phyloP scores from a whole-genome alignment of 2,113 vertebrate species.

The Coracopsis vasa region DNA sequence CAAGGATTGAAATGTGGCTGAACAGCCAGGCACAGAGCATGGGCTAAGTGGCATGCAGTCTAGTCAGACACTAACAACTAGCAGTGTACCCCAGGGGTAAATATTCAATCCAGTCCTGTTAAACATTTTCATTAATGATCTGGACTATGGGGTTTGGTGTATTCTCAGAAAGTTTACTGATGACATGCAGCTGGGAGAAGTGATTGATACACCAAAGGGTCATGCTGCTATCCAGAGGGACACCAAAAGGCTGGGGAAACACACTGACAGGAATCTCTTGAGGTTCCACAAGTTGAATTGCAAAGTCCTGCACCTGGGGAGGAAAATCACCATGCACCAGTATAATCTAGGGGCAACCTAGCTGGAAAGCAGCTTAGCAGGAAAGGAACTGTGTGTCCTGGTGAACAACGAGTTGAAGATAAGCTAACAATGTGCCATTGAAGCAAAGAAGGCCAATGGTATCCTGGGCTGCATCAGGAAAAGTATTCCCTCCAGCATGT shows the following conservation, averaged over 20 bases:
- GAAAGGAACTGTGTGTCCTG: not conserved
- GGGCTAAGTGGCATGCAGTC: fast-evolving
- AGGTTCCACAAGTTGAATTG: not conserved
- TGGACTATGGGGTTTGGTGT: not conserved
- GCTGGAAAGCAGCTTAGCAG: not conserved
- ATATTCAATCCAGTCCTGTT: not conserved
- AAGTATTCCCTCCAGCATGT: not conserved
- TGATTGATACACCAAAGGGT: not conserved
- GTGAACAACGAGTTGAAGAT: not conserved
- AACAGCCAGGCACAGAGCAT: not conserved
- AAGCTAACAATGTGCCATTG: not conserved
- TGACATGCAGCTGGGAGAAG: not conserved
- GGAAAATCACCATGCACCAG: fast-evolving
- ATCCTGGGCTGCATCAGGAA: not conserved
- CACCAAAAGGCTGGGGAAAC: not conserved
- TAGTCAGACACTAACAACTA: not conserved
- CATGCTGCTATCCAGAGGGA: not conserved
- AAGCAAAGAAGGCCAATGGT: fast-evolving
- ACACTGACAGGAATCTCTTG: not conserved
- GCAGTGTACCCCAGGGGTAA: not conserved
- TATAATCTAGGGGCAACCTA: not conserved
- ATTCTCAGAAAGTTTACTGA: not conserved
- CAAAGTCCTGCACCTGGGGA: not conserved
- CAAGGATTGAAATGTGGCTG: not conserved
- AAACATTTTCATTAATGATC: not conserved